Evolutionary conservation across 2,113 vertebrate species (phyloP).

Genomic region (Rattus norvegicus): DNA sequence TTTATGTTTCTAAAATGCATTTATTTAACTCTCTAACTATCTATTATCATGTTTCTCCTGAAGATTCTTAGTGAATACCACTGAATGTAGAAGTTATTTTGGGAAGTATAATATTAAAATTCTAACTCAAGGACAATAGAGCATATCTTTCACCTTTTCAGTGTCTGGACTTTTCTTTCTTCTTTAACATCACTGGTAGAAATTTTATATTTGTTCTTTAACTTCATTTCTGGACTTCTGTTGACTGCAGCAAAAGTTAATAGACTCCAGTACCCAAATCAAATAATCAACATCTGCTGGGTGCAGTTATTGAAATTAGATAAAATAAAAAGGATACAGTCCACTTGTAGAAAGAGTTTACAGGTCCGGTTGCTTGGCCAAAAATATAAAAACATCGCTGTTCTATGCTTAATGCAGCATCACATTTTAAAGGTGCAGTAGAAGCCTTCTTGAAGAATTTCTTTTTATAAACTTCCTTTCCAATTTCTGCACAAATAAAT

Average conservation of each 20-base stretch:
- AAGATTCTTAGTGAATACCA: neutral
- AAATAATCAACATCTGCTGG: neutral
- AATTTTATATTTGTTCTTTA: neutral
- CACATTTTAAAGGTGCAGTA: neutral
- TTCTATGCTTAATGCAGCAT: neutral
- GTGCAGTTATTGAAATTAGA: neutral
- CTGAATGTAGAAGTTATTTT: neutral
- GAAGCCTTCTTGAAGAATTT: neutral
- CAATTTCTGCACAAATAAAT: neutral
- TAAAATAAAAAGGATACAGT: neutral
- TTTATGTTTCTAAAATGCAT: conserved; percentile 12
- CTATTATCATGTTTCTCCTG: neutral
- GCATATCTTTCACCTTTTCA: neutral
- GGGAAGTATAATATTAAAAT: conserved; percentile 11
- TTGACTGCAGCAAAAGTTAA: neutral
- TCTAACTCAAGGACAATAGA: neutral
- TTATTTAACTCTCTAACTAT: neutral
- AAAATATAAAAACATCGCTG: neutral
- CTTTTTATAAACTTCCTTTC: neutral
- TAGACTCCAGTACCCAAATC: neutral
- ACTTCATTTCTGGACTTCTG: neutral
- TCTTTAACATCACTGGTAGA: neutral
- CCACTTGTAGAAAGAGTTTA: neutral
- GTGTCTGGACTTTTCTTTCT: neutral
- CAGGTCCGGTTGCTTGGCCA: neutral